Percentiles rank a stretch among this genome's conserved stretches.
phyloP scores from a whole-genome alignment of 2,888 invertebrate species.

The Odiellus spinosus region DNA sequence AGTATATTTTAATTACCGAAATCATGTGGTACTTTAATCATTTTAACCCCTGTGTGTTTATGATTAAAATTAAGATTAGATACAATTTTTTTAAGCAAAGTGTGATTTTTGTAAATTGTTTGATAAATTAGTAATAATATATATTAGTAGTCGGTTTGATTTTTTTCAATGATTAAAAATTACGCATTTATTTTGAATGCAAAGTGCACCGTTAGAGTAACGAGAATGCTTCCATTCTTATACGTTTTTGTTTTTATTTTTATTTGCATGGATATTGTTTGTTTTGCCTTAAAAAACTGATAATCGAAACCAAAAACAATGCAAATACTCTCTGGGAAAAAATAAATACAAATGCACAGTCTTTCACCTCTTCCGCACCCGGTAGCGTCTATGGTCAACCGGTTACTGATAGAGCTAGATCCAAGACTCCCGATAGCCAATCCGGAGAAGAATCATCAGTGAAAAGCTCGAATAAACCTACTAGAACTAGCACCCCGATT shows the following conservation, averaged over 20 bases:
- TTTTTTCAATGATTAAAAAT: too few species aligned
- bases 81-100: too few species aligned
- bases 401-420: slow-evolving; percentile 4
- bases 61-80: too few species aligned
- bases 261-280: not conserved
- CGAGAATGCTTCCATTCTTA: too few species aligned
- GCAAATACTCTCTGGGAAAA: not conserved
- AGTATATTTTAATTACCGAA: not conserved
- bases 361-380: not conserved
- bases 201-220: too few species aligned
- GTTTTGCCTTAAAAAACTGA: not conserved
- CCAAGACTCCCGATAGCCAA: slow-evolving; percentile 1
- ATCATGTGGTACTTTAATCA: too few species aligned
- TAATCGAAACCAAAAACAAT: not conserved
- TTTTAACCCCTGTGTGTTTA: too few species aligned
- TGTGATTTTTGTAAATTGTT: too few species aligned
- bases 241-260: not conserved
- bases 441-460: slow-evolving; percentile 1
- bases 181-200: too few species aligned
- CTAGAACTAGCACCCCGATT: not conserved
- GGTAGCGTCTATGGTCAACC: not conserved
- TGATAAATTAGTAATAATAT: too few species aligned
- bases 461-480: slow-evolving; percentile 1
- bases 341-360: not conserved
- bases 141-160: too few species aligned